A percentile compares a stretch with the other conserved stretches of the same genome.
Conservation (phyloP, 1,140 invertebrate species). For the Stegodyphus mimosarum region DNA sequence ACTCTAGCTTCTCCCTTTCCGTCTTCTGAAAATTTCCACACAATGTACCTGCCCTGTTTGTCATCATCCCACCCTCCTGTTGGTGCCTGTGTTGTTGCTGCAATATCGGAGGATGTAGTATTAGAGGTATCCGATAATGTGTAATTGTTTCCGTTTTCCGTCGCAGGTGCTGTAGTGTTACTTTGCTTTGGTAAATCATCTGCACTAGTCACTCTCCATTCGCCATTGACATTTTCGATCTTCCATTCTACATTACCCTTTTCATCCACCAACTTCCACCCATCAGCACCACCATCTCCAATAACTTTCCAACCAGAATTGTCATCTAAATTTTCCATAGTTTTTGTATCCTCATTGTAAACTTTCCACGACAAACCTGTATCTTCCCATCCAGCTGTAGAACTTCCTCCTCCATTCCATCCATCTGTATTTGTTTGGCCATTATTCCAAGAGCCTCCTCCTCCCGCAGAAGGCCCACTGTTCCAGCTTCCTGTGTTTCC, state of each 20-base stretch:
- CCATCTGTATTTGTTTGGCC: conserved; percentile 9
- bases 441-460: conserved; percentile 6
- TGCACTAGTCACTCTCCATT: conserved; percentile 55
- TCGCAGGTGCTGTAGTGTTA: not conserved
- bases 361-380: conserved; percentile 42
- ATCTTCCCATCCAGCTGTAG: conserved; percentile 19
- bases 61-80: conserved; percentile 40
- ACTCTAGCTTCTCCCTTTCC: conserved; percentile 52
- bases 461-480: conserved; percentile 2
- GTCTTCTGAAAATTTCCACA: conserved; percentile 56
- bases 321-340: conserved; percentile 53
- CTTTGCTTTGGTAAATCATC: conserved; percentile 22
- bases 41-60: conserved; percentile 47
- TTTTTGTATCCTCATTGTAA: conserved; percentile 54
- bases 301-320: conserved; percentile 52
- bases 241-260: conserved; percentile 55
- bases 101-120: conserved; percentile 1
- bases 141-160: conserved; percentile 1
- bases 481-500: not conserved
- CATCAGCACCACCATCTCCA: conserved; percentile 44
- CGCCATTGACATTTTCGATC: conserved; percentile 57
- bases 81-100: conserved; percentile 9
- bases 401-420: conserved; percentile 21
- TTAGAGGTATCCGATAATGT: conserved; percentile 7
- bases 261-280: conserved; percentile 55